Evolutionary conservation across 2,113 vertebrate species (phyloP).

Genomic region (Motacilla alba): DNA sequence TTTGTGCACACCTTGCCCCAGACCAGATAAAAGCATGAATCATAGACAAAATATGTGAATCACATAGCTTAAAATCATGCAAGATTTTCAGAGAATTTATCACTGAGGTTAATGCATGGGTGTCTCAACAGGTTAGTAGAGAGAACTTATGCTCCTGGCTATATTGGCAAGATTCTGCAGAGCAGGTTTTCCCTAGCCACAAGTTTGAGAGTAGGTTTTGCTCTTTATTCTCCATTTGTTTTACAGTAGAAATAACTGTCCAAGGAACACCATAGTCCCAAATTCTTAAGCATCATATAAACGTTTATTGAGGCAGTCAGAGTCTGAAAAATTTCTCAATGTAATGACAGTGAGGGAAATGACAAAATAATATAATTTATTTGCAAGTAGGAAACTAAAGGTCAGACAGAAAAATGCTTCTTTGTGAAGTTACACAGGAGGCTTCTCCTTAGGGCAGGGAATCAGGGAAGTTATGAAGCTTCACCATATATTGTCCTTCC

Average conservation of each 20-base stretch:
- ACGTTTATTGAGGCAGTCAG: neutral
- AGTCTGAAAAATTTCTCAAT: neutral
- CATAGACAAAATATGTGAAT: neutral
- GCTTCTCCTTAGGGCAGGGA: neutral
- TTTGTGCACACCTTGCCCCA: rapidly evolving
- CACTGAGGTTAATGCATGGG: neutral
- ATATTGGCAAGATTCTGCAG: neutral
- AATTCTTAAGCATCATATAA: neutral
- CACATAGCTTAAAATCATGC: neutral
- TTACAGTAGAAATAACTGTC: neutral
- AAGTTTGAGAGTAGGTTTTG: neutral
- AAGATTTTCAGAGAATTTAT: neutral
- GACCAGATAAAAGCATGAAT: neutral
- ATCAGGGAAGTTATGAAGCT: neutral
- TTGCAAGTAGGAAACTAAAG: neutral
- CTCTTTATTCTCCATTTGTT: neutral
- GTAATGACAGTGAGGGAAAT: neutral
- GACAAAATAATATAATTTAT: neutral
- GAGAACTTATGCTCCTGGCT: neutral
- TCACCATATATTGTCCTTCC: neutral
- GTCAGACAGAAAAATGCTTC: neutral
- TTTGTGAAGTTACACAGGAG: neutral
- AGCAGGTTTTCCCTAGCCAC: neutral
- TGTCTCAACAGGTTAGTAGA: neutral
- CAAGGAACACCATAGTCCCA: neutral